phyloP scores from a whole-genome alignment of 37 sponge, comb jelly and placozoan genomes.

The Hexactinellida sp. region DNA sequence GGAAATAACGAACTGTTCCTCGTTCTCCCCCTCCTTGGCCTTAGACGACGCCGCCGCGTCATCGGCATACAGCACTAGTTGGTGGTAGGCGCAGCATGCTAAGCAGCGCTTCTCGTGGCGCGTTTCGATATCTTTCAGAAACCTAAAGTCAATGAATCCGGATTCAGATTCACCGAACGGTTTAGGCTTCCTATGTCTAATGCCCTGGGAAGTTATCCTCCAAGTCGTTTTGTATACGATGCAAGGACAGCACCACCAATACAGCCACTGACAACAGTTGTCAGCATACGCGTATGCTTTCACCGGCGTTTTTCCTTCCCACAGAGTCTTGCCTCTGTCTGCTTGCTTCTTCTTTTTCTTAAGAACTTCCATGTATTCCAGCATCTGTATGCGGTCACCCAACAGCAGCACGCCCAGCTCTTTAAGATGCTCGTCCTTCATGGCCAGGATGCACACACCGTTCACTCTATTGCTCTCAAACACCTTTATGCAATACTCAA shows the following conservation, averaged over 20 bases:
- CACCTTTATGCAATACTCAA: neutral
- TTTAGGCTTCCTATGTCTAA: neutral
- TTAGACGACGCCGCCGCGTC: neutral
- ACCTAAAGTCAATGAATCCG: slow-evolving; percentile 1
- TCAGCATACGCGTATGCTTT: neutral
- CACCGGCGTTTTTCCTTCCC: slow-evolving; percentile 6
- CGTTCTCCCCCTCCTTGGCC: neutral
- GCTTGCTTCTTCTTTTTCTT: neutral
- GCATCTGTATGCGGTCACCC: neutral
- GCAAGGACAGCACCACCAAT: slow-evolving; percentile 16
- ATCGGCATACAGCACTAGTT: slow-evolving; percentile 5
- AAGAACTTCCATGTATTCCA: neutral
- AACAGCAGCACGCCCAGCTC: neutral
- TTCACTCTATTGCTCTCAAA: neutral
- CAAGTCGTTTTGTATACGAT: neutral
- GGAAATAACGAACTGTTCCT: neutral
- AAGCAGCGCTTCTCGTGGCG: neutral
- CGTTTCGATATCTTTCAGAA: slow-evolving; percentile 1
- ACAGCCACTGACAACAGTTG: neutral
- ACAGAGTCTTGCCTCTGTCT: slow-evolving; percentile 8
- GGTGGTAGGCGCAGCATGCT: neutral
- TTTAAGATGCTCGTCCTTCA: neutral
- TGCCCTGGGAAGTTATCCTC: slow-evolving; percentile 2
- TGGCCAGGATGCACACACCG: neutral
- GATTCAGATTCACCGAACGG: neutral